Evolutionary conservation across 2,888 invertebrate genomes (phyloP).

Genomic region (Dorcus parallelipipedus): DNA sequence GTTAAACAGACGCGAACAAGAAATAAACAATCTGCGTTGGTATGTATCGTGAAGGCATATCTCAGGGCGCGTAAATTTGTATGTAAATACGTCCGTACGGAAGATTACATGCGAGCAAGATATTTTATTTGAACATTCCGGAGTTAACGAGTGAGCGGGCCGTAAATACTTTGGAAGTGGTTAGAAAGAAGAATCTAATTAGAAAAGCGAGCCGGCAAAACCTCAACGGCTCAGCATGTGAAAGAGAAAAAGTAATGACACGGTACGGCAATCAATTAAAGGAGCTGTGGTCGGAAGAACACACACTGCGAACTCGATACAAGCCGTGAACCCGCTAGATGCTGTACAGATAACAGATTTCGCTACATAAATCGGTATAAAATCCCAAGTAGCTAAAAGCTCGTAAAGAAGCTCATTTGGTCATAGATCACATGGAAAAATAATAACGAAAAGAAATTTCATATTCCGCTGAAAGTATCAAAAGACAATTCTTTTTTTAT

Average conservation of each 20-base stretch:
- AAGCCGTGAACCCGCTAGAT: not conserved
- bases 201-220: constrained; percentile 8
- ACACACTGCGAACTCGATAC: constrained; percentile 18
- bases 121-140: too few species aligned
- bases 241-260: constrained; percentile 21
- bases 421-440: constrained; percentile 21
- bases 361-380: constrained; percentile 22
- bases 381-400: constrained; percentile 21
- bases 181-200: constrained; percentile 20
- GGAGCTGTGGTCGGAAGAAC: constrained; percentile 21
- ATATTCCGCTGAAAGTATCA: constrained; percentile 23
- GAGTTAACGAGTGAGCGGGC: too few species aligned
- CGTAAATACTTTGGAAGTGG: not conserved
- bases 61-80: too few species aligned
- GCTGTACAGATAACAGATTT: constrained; percentile 3
- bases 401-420: constrained; percentile 21
- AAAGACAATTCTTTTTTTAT: constrained; percentile 28
- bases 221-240: constrained; percentile 9
- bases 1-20: too few species aligned
- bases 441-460: constrained; percentile 22
- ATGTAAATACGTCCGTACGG: too few species aligned
- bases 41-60: too few species aligned
- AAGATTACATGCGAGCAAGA: too few species aligned
- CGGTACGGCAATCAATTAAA: constrained; percentile 26
- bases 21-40: too few species aligned